Evolutionary conservation across 2,113 vertebrate species (phyloP).

Genomic region (Fregetta grallaria): DNA sequence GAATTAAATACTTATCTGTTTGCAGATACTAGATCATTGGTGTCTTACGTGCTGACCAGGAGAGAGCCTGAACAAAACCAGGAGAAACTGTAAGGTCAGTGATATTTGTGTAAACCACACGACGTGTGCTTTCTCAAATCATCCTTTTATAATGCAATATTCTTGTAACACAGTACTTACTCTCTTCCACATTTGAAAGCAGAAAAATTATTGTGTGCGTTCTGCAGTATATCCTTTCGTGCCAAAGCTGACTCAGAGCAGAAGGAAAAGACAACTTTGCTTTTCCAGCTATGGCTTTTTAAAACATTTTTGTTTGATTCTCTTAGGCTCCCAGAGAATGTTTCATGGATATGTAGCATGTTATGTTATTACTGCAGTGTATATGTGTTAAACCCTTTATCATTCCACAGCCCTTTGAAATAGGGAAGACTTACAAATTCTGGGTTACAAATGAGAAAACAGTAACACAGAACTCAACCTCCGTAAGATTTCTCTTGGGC

Average conservation of each 20-base stretch:
- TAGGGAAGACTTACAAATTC: not conserved
- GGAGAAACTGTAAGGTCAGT: not conserved
- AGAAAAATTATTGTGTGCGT: not conserved
- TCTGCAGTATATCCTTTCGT: not conserved
- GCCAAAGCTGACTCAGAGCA: constrained; percentile 2
- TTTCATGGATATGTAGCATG: not conserved
- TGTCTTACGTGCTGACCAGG: not conserved
- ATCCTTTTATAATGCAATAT: not conserved
- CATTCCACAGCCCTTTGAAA: not conserved
- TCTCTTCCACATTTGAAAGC: not conserved
- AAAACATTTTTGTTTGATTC: constrained; percentile 13
- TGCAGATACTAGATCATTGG: not conserved
- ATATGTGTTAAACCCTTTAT: not conserved
- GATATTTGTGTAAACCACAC: not conserved
- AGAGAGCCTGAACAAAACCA: not conserved
- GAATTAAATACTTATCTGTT: not conserved
- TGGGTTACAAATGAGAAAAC: not conserved
- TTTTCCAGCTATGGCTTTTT: constrained; percentile 5
- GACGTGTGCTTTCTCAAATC: not conserved
- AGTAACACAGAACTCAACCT: not conserved
- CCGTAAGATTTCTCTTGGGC: not conserved
- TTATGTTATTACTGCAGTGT: not conserved
- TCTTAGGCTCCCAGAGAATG: not conserved
- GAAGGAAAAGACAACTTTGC: constrained; percentile 20
- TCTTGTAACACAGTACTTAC: not conserved